Evolutionary conservation across 2,113 vertebrate genomes (phyloP), one percentile per base, ranked within the genome.

Genomic region (Axis porcinus): DNA sequence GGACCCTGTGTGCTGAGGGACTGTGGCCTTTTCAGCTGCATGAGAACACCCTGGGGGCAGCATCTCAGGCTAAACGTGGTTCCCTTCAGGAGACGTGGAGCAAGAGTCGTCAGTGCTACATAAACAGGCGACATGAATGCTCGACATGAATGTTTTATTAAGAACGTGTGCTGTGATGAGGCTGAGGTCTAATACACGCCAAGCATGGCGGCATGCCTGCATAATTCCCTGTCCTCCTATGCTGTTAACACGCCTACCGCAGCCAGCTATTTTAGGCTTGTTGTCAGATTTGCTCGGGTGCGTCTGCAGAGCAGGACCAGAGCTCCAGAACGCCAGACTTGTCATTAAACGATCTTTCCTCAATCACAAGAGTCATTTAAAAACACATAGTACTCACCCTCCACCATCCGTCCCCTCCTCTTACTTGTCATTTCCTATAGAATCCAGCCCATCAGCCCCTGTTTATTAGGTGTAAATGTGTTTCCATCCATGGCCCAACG

Each of bases 381-480:
- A 84, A 50, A 96, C 52, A 94, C 92, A 58, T 89, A 89, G 94
- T n/a, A 40, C 27, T 83, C 40, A 30, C 25, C 94, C 58, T 96
- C 95, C 78, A 16, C 16, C n/a, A 55, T 10, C 76, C 92, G 54
- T 82, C 97, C 55, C 82, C 76, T 54, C 70, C 50, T 94, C 58
- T 40, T 89, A 78, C 89, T 67, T 97, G 85, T 97, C 88, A 86
- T 94, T 98, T 98, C 97, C 93, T 97, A 78, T 97, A 94, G 97
- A 97, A 96, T 94, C 62, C 76, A 93, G 88, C 78, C 94, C 97
- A 89, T 92, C 62, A 90, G 82, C 28, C 54, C 27, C 89, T 78
- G 64, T 97, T 98, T 97, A 97, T 98, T 84, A 97, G 81, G 64
- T 97, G 70, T 94, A 96, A 98, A 97, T 94, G 94, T 93, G 86